A percentile compares a stretch with the other conserved stretches of the same genome.
phyloP scores from a whole-genome alignment of 2,888 invertebrate species.

The Caenorhabditis panamensis region DNA sequence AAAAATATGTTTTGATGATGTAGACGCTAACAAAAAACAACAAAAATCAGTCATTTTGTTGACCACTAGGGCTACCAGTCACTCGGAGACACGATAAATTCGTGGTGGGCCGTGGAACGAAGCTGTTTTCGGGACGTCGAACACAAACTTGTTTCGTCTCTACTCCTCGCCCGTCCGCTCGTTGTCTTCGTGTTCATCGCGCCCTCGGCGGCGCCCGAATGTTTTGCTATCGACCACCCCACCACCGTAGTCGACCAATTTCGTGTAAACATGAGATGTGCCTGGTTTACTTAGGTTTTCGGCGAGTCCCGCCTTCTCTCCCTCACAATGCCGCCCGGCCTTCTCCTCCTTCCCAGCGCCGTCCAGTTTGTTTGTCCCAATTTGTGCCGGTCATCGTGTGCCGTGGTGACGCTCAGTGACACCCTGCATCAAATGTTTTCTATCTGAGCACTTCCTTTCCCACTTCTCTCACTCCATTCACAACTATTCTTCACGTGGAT shows the following conservation, averaged over 20 bases:
- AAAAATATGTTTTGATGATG: conserved; percentile 61
- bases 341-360: background rate
- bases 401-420: conserved; percentile 6
- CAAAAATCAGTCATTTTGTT: conserved; percentile 61
- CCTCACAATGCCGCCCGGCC: background rate
- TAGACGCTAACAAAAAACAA: conserved; percentile 55
- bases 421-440: conserved; percentile 6
- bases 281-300: conserved; percentile 56
- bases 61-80: conserved; percentile 54
- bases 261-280: conserved; percentile 60
- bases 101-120: conserved; percentile 55
- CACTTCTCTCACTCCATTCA: background rate
- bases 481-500: background rate
- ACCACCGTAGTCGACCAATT: conserved; percentile 52
- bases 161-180: conserved; percentile 26
- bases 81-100: conserved; percentile 54
- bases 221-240: conserved; percentile 55
- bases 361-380: conserved; percentile 10
- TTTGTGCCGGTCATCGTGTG: conserved; percentile 16
- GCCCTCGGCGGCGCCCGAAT: conserved; percentile 39
- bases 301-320: conserved; percentile 25
- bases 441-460: background rate
- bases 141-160: conserved; percentile 60
- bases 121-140: conserved; percentile 57
- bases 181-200: conserved; percentile 52